Conservation (phyloP, 1,140 invertebrate genomes). For the Tachypleus tridentatus region DNA sequence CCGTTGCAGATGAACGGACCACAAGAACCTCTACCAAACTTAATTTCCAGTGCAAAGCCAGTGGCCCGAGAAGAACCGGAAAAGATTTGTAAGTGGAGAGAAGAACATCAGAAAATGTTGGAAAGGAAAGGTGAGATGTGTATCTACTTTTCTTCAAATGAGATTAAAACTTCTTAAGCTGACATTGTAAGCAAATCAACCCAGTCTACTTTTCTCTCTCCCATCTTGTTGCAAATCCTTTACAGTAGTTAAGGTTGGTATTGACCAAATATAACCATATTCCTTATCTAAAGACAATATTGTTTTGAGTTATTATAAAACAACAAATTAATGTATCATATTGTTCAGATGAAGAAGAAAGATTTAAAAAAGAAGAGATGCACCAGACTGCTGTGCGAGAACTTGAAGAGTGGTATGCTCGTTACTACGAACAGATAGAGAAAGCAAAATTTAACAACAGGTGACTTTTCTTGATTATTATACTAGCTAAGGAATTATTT, state of each 20-base stretch:
- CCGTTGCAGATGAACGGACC: background rate
- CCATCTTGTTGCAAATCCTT: too few species aligned
- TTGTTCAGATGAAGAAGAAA: conserved; percentile 67
- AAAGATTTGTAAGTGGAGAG: conserved; percentile 83
- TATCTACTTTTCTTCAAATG: too few species aligned
- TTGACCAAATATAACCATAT: too few species aligned
- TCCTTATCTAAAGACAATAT: background rate
- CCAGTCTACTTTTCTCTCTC: too few species aligned
- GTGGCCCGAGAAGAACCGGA: conserved; percentile 70
- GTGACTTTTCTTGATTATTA: conserved; percentile 37
- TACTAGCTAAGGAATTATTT: too few species aligned
- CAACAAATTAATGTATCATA: background rate
- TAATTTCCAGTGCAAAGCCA: conserved; percentile 4
- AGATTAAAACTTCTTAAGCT: too few species aligned
- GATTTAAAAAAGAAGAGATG: conserved; percentile 71
- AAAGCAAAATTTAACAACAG: conserved; percentile 88
- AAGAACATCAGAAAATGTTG: conserved; percentile 73
- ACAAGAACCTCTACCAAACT: background rate
- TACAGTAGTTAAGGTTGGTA: too few species aligned
- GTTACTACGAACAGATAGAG: conserved; percentile 79
- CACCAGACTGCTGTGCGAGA: conserved; percentile 71
- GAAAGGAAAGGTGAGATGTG: conserved; percentile 63
- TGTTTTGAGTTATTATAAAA: background rate
- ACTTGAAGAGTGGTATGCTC: conserved; percentile 91
- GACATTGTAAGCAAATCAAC: too few species aligned